Percentiles rank a stretch among this genome's conserved stretches.
Evolutionary conservation across 2,113 vertebrate species (phyloP).

Genomic region (Euleptes europaea): DNA sequence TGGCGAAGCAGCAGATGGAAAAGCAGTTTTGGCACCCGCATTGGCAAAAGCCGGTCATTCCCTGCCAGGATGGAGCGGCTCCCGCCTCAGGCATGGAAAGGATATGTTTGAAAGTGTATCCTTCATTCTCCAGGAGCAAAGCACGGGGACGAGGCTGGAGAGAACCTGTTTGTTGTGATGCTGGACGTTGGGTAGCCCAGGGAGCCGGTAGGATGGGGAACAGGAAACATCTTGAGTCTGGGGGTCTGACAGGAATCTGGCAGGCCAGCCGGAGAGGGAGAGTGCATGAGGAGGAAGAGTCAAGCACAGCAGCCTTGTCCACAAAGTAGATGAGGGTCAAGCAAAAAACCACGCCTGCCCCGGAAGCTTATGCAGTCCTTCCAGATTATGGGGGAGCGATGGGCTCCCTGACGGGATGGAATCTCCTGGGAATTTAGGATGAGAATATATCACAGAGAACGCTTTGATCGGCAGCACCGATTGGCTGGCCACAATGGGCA

Average conservation of each 20-base stretch:
- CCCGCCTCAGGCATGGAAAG: slow-evolving; percentile 34
- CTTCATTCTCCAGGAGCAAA: neutral
- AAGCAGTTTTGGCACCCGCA: slow-evolving; percentile 30
- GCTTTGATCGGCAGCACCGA: neutral
- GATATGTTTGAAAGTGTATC: slow-evolving; percentile 45
- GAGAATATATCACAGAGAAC: neutral
- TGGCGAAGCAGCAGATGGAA: slow-evolving; percentile 32
- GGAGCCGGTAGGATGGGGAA: too few relatives aligned
- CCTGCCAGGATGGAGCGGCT: slow-evolving; percentile 26
- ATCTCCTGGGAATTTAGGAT: neutral
- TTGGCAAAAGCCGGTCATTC: slow-evolving; percentile 28
- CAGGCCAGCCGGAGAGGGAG: too few relatives aligned
- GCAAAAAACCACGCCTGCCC: neutral
- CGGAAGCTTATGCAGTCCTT: neutral
- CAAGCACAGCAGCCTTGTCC: neutral
- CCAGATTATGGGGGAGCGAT: neutral
- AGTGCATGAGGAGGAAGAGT: too few relatives aligned
- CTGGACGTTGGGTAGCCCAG: too few relatives aligned
- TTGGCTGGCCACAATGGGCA: neutral
- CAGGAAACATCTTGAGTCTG: neutral
- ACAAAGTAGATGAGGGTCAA: neutral
- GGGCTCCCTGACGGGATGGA: neutral
- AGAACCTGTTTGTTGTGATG: neutral
- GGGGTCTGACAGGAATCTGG: too few relatives aligned
- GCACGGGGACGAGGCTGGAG: neutral